phyloP scores from a whole-genome alignment of 2,888 invertebrate genomes.

The Vesta saturnalis region DNA sequence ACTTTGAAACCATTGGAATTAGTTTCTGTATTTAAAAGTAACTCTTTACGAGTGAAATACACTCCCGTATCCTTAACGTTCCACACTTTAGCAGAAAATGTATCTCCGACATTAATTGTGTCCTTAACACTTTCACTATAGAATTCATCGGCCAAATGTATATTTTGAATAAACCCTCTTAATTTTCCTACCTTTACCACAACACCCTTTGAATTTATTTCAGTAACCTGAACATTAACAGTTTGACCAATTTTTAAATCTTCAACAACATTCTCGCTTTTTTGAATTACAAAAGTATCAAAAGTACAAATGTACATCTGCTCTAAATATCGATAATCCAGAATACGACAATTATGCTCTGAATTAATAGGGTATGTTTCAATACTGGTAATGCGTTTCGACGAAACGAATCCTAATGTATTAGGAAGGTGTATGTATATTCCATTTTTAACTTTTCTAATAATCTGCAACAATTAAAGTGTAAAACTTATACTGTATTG shows the following conservation, averaged over 20 bases:
- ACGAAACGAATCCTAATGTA: constrained; percentile 55
- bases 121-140: constrained; percentile 60
- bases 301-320: constrained; percentile 75
- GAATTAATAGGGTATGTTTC: constrained; percentile 64
- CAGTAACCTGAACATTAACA: constrained; percentile 65
- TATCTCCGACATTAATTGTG: constrained; percentile 67
- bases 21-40: constrained; percentile 68
- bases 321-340: constrained; percentile 74
- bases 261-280: constrained; percentile 63
- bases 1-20: constrained; percentile 66
- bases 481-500: constrained; percentile 15
- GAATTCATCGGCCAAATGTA: constrained; percentile 67
- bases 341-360: constrained; percentile 65
- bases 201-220: constrained; percentile 64
- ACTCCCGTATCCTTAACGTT: constrained; percentile 63
- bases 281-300: constrained; percentile 58
- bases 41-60: constrained; percentile 73
- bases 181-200: constrained; percentile 66
- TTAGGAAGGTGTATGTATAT: constrained; percentile 44
- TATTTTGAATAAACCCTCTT: constrained; percentile 67
- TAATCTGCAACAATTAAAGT: background rate
- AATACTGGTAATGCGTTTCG: constrained; percentile 42
- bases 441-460: background rate
- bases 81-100: constrained; percentile 70
- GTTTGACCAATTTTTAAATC: constrained; percentile 67